Base-by-base conservation (phyloP, 2,888 invertebrate genomes). In the Lobophora halterata region DNA sequence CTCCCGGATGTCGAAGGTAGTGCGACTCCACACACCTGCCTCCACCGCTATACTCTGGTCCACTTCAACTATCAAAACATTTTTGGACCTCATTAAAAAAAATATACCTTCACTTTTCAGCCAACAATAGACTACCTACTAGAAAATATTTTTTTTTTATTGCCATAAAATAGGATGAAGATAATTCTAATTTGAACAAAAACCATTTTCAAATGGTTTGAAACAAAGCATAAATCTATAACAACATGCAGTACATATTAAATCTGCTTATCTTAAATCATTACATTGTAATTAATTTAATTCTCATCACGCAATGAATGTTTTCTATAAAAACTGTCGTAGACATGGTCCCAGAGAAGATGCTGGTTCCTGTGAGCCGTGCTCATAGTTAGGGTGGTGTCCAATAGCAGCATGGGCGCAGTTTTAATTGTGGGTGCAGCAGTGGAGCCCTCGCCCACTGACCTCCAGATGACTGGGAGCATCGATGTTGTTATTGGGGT, bases 311-410 rank as follows among this genome's bases (percentile, higher is more conserved):
- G 29, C 3, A 42, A 34, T 4, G 25, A 27, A 44, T 70, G 61
- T 20, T 48, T 46, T 42, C 55, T 75, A 26, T 79, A 78, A 49
- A 76, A 85, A 21, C 58, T 70, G 1, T 52, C 60, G 31, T 82
- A 85, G 36, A 86, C 70, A 8, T 66, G 65, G 9, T 83, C 79
- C 82, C 82, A 83, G 37, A 85, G 80, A 0, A 82, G 54, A 1
- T 65, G 60, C 8, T 66, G 65, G 25, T 64, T 69, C 3, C 47
- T 38, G 0, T 55, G 47, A 0, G 55, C 52, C 1, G 52, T 32
- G 8, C 20, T 49, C 59, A 79, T 65, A 1, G 28, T 46, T n/a
- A 69, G n/a, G 0, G 28, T 49, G 3, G 23, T 52, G 7, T 57
- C 55, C 8, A 79, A 66, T 4, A 59, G 39, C 1, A 83, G 51